Conservation (phyloP, 2,797 vertebrate genomes). For the Epinephelus coioides region DNA sequence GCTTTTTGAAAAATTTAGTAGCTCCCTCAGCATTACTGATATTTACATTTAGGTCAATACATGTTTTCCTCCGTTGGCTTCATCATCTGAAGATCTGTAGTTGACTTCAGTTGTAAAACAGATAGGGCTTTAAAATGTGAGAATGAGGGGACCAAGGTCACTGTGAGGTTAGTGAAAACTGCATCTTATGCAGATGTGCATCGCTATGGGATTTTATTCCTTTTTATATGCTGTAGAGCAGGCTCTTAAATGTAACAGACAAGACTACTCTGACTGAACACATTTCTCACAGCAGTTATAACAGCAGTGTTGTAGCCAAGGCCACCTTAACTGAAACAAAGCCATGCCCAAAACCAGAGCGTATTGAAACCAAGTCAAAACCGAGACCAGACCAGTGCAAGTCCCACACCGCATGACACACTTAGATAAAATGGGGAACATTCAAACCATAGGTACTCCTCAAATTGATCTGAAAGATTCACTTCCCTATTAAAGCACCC, state of each 20-base stretch:
- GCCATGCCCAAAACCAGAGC: too few relatives aligned
- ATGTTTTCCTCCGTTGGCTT: background rate
- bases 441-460: too few relatives aligned
- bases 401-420: too few relatives aligned
- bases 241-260: background rate
- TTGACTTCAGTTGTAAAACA: background rate
- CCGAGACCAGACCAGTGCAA: too few relatives aligned
- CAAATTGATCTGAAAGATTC: too few relatives aligned
- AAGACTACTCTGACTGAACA: background rate
- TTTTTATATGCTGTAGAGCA: background rate
- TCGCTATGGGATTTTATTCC: background rate
- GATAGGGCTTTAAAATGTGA: background rate
- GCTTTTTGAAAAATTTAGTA: background rate
- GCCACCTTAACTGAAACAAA: too few relatives aligned
- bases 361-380: too few relatives aligned
- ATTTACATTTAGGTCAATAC: background rate
- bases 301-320: too few relatives aligned
- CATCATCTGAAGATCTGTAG: background rate
- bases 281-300: background rate
- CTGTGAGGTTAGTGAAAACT: background rate
- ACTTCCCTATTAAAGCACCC: too few relatives aligned
- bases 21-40: background rate
- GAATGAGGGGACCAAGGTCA: background rate
- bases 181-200: background rate
- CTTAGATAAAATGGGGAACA: too few relatives aligned